phyloP scores from a whole-genome alignment of 2,797 vertebrate species.

The Takifugu ocellatus region DNA sequence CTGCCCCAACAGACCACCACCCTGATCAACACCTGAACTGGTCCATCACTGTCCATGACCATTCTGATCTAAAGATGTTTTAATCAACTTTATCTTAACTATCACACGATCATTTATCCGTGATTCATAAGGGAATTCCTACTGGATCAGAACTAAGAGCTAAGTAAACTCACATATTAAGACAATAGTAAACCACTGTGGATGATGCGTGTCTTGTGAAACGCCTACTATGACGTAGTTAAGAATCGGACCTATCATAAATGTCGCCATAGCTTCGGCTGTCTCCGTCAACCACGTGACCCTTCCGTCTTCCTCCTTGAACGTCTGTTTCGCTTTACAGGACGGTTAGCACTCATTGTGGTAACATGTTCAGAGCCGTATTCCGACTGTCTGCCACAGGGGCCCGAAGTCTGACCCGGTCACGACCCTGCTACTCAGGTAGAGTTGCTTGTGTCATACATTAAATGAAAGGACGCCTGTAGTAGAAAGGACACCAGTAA shows the following conservation, averaged over 20 bases:
- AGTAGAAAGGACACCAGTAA: no score
- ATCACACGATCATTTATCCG: no score
- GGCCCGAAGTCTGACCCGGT: slow-evolving; percentile 54
- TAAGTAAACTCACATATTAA: no score
- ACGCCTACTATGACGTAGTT: background rate
- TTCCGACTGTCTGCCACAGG: slow-evolving; percentile 64
- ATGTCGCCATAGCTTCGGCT: background rate
- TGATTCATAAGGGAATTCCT: no score
- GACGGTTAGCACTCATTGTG: slow-evolving; percentile 25
- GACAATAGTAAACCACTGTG: no score
- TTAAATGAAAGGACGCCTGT: background rate
- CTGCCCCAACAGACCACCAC: no score
- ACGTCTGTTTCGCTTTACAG: slow-evolving; percentile 14
- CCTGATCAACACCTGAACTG: no score
- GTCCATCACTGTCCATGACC: no score
- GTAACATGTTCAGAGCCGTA: slow-evolving; percentile 71
- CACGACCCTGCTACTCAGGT: slow-evolving; percentile 63
- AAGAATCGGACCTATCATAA: background rate
- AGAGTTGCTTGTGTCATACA: background rate
- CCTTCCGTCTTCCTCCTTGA: background rate
- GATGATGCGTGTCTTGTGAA: background rate
- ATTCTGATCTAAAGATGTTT: no score
- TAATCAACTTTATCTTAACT: no score
- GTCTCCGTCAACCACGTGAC: slow-evolving; percentile 44
- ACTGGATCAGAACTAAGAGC: no score